phyloP scores from a whole-genome alignment of 2,113 vertebrate genomes.

The Noturus placidus region DNA sequence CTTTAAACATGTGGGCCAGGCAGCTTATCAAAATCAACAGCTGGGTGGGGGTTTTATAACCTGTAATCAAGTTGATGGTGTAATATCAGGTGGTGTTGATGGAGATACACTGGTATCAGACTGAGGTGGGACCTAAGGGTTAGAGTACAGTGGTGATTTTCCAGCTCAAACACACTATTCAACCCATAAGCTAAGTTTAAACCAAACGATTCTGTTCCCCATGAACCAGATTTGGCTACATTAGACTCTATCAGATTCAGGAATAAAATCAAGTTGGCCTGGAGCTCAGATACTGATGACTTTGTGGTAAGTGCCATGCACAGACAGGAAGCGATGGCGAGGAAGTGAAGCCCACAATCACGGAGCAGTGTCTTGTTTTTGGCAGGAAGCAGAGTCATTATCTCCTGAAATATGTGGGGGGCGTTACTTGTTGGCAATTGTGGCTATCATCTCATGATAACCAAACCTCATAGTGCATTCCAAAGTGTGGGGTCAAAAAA shows the following conservation, averaged over 20 bases:
- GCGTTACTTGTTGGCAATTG: conserved; percentile 43
- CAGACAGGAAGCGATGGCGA: background rate
- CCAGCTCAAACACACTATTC: background rate
- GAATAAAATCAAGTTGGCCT: background rate
- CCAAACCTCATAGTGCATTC: background rate
- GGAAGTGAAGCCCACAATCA: background rate
- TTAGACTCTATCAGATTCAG: background rate
- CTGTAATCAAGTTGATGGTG: background rate
- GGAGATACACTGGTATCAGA: background rate
- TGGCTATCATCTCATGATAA: conserved; percentile 3
- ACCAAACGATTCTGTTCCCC: background rate
- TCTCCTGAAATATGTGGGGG: background rate
- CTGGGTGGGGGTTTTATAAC: background rate
- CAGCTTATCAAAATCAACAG: background rate
- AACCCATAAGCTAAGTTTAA: background rate
- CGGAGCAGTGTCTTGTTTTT: background rate
- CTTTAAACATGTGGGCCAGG: background rate
- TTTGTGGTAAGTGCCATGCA: background rate
- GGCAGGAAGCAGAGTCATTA: background rate
- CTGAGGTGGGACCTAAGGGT: background rate
- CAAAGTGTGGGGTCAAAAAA: conserved; percentile 17
- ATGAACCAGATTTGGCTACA: too few relatives aligned
- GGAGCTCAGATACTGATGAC: background rate
- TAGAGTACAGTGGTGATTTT: background rate
- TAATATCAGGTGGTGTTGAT: background rate